These are phyloP conservation scores for Rhombomys opimus DNA, from an alignment of 2,113 vertebrate genomes.

Conservation along the genomic window DNA sequence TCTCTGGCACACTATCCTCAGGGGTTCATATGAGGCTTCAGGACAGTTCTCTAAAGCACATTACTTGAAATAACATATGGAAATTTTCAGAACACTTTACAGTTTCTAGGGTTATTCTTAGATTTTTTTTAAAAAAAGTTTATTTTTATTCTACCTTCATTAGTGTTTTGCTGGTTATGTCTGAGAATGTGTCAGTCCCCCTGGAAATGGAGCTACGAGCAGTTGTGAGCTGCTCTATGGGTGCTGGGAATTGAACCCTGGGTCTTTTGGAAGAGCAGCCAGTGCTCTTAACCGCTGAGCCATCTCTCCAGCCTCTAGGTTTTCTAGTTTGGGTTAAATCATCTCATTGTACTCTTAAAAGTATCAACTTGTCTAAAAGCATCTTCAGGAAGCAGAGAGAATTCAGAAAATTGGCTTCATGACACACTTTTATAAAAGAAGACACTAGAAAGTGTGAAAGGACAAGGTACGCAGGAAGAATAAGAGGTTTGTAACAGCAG, in stretches of 20 bases:
- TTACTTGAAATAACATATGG: neutral
- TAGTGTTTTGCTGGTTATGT: too few species aligned
- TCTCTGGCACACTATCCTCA: neutral
- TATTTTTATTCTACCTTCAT: too few species aligned
- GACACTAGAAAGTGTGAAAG: neutral
- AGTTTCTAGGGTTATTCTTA: too few species aligned
- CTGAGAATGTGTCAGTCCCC: too few species aligned
- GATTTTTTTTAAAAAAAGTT: too few species aligned
- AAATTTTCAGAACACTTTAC: neutral
- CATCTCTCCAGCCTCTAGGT: neutral
- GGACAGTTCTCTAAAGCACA: neutral
- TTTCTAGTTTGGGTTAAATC: neutral
- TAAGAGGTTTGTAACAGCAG: neutral
- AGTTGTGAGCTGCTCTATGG: too few species aligned
- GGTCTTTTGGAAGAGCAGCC: too few species aligned
- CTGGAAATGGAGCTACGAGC: too few species aligned
- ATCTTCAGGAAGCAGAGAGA: neutral
- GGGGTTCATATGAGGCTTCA: neutral
- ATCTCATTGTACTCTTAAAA: constrained; percentile 36
- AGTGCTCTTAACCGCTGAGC: too few species aligned
- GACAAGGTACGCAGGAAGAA: neutral
- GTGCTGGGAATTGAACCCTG: too few species aligned
- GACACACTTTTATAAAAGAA: constrained; percentile 2
- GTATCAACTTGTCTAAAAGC: neutral
- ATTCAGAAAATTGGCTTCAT: neutral